Conservation (phyloP, 2,888 invertebrate species). For the Beris morrisii region DNA sequence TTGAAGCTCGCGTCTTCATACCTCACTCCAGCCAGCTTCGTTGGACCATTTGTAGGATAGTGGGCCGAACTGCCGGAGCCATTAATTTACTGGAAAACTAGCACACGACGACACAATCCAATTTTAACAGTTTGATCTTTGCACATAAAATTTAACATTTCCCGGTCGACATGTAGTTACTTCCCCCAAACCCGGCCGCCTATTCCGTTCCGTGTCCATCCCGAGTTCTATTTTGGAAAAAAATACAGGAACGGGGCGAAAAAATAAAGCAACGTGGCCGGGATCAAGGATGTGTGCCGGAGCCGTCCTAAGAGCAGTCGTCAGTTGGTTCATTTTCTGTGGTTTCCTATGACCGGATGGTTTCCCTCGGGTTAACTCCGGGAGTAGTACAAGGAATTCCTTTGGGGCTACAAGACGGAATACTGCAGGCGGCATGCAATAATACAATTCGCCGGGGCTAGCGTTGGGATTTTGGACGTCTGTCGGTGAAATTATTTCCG, state of each 20-base stretch:
- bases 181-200: no score
- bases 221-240: no score
- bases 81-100: slow-evolving; percentile 12
- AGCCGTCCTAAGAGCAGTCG: no score
- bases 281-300: no score
- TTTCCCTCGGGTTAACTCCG: background rate
- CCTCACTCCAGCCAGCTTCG: background rate
- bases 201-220: no score
- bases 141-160: slow-evolving; percentile 9
- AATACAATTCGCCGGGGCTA: slow-evolving; percentile 19
- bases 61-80: background rate
- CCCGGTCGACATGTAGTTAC: background rate
- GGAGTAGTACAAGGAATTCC: slow-evolving; percentile 27
- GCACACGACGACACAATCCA: slow-evolving; percentile 15
- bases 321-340: no score
- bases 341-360: no score
- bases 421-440: slow-evolving; percentile 34
- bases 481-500: slow-evolving; percentile 38
- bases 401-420: slow-evolving; percentile 34
- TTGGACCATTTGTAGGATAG: background rate
- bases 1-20: background rate
- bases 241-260: no score
- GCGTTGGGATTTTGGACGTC: slow-evolving; percentile 33
- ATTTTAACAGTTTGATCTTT: slow-evolving; percentile 28
- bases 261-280: no score